Evolutionary conservation across 2,113 vertebrate genomes (phyloP).

Genomic region (Uropsilus gracilis): DNA sequence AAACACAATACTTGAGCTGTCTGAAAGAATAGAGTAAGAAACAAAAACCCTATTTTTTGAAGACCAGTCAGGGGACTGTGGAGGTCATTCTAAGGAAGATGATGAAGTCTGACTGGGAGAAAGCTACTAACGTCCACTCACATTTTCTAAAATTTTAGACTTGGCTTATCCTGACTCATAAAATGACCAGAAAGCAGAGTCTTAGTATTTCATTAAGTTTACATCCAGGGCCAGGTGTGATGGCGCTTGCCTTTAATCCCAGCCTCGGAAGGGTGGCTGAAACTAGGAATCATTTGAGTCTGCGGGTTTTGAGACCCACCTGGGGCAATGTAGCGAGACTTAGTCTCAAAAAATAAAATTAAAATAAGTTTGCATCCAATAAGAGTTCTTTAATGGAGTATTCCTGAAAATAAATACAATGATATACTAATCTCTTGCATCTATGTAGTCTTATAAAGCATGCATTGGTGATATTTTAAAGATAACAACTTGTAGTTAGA

Average conservation of each 20-base stretch:
- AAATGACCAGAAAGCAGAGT: neutral
- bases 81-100: neutral
- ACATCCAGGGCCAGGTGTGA: too few species aligned
- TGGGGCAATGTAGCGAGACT: too few species aligned
- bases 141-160: too few species aligned
- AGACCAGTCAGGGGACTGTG: neutral
- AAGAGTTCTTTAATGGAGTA: neutral
- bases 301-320: too few species aligned
- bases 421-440: neutral
- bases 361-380: neutral
- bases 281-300: too few species aligned
- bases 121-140: neutral
- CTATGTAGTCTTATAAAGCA: neutral
- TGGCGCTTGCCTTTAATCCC: too few species aligned
- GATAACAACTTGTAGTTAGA: neutral
- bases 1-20: neutral
- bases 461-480: neutral
- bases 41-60: too few species aligned
- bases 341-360: too few species aligned
- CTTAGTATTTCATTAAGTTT: neutral
- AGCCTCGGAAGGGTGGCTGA: too few species aligned
- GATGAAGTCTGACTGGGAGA: neutral
- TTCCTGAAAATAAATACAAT: neutral
- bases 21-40: neutral
- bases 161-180: neutral